Conservation (phyloP, 2,888 invertebrate genomes). For the Lasiommata megera region DNA sequence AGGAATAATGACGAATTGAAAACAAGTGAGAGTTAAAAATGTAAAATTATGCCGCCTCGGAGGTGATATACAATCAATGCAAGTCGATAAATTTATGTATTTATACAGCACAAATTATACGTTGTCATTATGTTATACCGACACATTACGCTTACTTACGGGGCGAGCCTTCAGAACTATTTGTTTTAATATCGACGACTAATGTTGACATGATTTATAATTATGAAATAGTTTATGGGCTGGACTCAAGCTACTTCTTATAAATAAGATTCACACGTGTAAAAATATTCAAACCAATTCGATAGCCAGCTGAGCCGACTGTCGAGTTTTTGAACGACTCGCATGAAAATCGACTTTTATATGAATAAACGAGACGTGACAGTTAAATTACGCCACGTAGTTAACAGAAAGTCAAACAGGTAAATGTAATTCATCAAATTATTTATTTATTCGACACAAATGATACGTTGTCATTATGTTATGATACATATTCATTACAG, state of each 20-base stretch:
- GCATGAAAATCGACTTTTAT: too few species aligned
- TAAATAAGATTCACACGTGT: too few species aligned
- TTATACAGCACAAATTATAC: constrained; percentile 34
- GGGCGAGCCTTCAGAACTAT: neutral
- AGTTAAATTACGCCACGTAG: too few species aligned
- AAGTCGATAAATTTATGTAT: constrained; percentile 26
- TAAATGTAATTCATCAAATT: constrained; percentile 20
- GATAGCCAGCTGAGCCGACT: too few species aligned
- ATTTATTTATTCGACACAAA: constrained; percentile 34
- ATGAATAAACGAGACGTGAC: too few species aligned
- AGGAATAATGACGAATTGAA: neutral
- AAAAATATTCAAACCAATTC: too few species aligned
- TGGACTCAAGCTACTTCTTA: too few species aligned
- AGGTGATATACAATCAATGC: constrained; percentile 20
- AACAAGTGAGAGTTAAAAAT: constrained; percentile 5
- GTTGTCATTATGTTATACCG: constrained; percentile 16
- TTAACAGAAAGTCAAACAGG: too few species aligned
- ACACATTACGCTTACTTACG: neutral
- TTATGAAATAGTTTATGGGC: too few species aligned
- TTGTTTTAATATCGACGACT: too few species aligned
- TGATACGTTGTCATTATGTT: constrained; percentile 34
- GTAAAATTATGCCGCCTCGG: constrained; percentile 6
- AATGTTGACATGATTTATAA: too few species aligned
- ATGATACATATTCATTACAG: constrained; percentile 32
- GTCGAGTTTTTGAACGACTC: too few species aligned